Evolutionary conservation across 1,140 invertebrate genomes (phyloP).

Genomic region (Cephus cinctus): DNA sequence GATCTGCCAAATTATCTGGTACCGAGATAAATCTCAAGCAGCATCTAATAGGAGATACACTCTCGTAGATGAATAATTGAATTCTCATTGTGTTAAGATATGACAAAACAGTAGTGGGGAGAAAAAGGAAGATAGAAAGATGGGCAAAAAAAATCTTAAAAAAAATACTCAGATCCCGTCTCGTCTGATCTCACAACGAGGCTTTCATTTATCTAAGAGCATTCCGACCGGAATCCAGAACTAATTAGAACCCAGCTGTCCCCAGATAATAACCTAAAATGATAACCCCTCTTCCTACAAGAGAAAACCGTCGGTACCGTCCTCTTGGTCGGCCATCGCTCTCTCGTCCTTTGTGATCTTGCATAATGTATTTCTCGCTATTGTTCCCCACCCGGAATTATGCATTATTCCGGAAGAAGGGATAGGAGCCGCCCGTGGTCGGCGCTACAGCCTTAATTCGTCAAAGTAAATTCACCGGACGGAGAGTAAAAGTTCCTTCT

Average conservation of each 20-base stretch:
- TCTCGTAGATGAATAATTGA: too few species aligned
- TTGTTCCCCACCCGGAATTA: slow-evolving; percentile 42
- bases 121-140: slow-evolving; percentile 3
- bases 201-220: too few species aligned
- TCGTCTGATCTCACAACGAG: slow-evolving; percentile 28
- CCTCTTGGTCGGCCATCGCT: neutral
- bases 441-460: slow-evolving; percentile 40
- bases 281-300: too few species aligned
- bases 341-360: slow-evolving; percentile 42
- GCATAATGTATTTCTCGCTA: slow-evolving; percentile 51
- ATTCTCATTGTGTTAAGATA: too few species aligned
- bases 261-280: too few species aligned
- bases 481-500: slow-evolving; percentile 22
- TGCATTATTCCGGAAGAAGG: slow-evolving; percentile 37
- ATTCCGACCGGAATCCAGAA: too few species aligned
- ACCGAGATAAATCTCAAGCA: too few species aligned
- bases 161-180: too few species aligned
- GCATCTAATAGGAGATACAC: too few species aligned
- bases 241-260: too few species aligned
- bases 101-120: slow-evolving; percentile 18
- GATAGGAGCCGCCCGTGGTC: slow-evolving; percentile 14
- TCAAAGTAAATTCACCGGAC: slow-evolving; percentile 42
- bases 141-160: slow-evolving; percentile 20
- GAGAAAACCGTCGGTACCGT: too few species aligned
- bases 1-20: too few species aligned